Percentiles rank a stretch among this genome's conserved stretches.
Evolutionary conservation across 2,113 vertebrate species (phyloP).

Genomic region (Atractosteus spatula): DNA sequence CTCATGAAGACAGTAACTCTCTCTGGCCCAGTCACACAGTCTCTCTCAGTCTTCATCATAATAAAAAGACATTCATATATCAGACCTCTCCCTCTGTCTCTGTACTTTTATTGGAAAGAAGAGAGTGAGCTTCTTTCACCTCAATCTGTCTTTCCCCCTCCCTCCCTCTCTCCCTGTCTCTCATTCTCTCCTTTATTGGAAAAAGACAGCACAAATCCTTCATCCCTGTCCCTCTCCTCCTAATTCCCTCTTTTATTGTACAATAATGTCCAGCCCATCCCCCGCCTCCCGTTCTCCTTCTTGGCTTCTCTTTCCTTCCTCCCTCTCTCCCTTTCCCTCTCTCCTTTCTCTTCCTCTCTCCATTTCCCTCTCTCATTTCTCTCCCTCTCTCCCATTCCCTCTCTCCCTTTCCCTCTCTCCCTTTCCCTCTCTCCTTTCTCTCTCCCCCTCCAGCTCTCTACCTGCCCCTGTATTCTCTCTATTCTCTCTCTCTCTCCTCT

Average conservation of each 20-base stretch:
- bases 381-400: constrained; percentile 11
- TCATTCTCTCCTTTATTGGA: constrained; percentile 67
- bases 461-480: constrained; percentile 29
- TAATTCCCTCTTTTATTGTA: constrained; percentile 57
- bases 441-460: constrained; percentile 30
- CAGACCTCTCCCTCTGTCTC: constrained; percentile 24
- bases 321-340: constrained; percentile 24
- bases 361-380: not conserved
- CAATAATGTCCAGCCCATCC: not conserved
- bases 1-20: too few species aligned
- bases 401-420: constrained; percentile 27
- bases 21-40: constrained; percentile 36
- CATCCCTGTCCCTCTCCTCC: constrained; percentile 53
- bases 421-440: constrained; percentile 17
- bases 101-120: not conserved
- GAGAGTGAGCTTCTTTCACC: constrained; percentile 36
- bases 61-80: not conserved
- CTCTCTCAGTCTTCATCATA: constrained; percentile 19
- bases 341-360: constrained; percentile 38
- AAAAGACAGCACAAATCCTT: constrained; percentile 68
- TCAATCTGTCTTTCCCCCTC: constrained; percentile 40
- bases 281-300: not conserved
- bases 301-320: constrained; percentile 4
- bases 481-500: constrained; percentile 5
- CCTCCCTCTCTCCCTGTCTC: constrained; percentile 48